Evolutionary conservation across 2,888 invertebrate species (phyloP).

Genomic region (Heliconius ismenius): DNA sequence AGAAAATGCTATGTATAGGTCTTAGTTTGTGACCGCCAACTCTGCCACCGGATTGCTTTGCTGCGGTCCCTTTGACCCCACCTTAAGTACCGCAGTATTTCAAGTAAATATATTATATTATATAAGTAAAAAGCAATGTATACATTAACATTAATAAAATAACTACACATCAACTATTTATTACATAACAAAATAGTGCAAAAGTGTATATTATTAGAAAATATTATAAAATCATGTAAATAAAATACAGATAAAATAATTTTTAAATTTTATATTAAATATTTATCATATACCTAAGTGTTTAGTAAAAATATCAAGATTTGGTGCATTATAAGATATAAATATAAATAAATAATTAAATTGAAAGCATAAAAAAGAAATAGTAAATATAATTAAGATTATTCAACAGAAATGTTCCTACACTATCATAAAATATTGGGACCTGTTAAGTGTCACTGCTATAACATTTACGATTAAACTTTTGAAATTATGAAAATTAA

Average conservation of each 20-base stretch:
- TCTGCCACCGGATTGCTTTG: conserved; percentile 47
- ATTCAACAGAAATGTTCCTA: too few species aligned
- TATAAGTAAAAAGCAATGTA: conserved; percentile 31
- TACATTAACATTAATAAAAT: conserved; percentile 9
- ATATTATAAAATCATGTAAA: neutral
- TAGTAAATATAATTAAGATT: neutral
- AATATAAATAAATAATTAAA: neutral
- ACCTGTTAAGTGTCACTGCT: too few species aligned
- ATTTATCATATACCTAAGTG: neutral
- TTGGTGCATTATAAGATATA: neutral
- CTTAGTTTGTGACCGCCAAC: conserved; percentile 47
- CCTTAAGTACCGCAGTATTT: conserved; percentile 44
- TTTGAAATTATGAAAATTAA: too few species aligned
- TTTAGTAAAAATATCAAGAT: neutral
- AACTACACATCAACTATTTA: conserved; percentile 1
- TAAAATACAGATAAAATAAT: neutral
- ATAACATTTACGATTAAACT: too few species aligned
- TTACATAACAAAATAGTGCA: conserved; percentile 5
- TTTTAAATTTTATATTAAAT: neutral
- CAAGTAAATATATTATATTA: conserved; percentile 34
- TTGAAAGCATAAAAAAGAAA: neutral
- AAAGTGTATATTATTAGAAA: neutral
- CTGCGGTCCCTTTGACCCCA: conserved; percentile 48
- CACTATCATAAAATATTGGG: too few species aligned
- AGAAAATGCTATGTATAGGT: conserved; percentile 43